These are phyloP conservation scores for Pegoplata infirma DNA, from an alignment of 2,888 invertebrate species.

Conservation along the genomic window DNA sequence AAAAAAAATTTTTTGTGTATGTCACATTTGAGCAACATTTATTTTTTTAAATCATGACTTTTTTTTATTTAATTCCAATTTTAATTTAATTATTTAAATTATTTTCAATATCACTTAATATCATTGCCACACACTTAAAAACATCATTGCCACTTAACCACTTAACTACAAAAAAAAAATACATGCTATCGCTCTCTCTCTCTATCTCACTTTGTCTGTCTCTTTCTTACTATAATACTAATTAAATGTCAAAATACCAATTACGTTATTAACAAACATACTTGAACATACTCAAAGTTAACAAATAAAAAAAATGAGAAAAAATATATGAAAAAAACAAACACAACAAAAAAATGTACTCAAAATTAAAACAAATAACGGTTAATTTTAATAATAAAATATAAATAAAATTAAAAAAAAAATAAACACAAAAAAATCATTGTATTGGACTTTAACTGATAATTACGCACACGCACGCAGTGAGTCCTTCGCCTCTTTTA, in stretches of 20 bases:
- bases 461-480: conserved; percentile 79
- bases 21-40: no score
- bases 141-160: background rate
- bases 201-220: background rate
- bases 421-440: conserved; percentile 66
- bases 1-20: no score
- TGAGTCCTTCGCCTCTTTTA: conserved; percentile 73
- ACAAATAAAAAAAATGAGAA: conserved; percentile 29
- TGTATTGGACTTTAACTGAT: conserved; percentile 77
- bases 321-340: background rate
- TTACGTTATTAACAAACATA: background rate
- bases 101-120: background rate
- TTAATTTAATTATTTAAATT: background rate
- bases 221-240: background rate
- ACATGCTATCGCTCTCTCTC: background rate
- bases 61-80: background rate
- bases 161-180: background rate
- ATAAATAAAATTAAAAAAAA: background rate
- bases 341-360: background rate
- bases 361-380: background rate
- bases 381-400: conserved; percentile 22
- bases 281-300: background rate
- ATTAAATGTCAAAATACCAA: conserved; percentile 9
- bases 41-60: background rate
- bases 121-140: background rate